Evolutionary conservation across 2,797 vertebrate species (phyloP).

Genomic region (Pristis pectinata): DNA sequence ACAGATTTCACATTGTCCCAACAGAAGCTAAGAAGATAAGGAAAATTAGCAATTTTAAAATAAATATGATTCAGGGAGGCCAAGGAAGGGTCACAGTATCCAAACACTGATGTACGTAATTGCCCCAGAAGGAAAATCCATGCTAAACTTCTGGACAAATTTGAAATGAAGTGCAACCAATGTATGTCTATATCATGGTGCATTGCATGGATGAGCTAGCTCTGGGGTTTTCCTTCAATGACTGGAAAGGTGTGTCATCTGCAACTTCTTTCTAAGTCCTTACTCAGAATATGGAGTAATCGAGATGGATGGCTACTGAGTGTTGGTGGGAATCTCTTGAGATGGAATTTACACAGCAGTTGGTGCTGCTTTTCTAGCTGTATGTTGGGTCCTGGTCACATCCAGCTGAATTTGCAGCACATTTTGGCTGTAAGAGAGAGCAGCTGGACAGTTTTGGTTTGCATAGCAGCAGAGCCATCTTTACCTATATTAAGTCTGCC

Average conservation of each 20-base stretch:
- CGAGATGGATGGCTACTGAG: neutral
- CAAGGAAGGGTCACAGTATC: neutral
- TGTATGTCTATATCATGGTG: neutral
- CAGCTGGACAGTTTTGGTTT: neutral
- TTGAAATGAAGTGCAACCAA: neutral
- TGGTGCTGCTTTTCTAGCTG: neutral
- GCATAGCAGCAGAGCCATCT: neutral
- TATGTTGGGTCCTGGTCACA: neutral
- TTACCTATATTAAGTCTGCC: neutral
- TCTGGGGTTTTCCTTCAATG: neutral
- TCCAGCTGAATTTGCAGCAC: neutral
- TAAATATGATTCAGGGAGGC: neutral
- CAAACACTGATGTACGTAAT: neutral
- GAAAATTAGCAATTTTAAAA: neutral
- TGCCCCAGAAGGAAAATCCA: neutral
- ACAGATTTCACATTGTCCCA: neutral
- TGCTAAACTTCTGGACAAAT: neutral
- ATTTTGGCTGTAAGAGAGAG: neutral
- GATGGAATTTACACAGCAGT: neutral
- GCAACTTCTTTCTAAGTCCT: neutral
- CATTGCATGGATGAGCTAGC: neutral
- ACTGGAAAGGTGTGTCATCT: neutral
- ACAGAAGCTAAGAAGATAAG: neutral
- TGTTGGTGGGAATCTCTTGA: neutral
- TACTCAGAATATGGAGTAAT: neutral